Conservation (phyloP, 2,797 vertebrate genomes). For the Sylvia borin region DNA sequence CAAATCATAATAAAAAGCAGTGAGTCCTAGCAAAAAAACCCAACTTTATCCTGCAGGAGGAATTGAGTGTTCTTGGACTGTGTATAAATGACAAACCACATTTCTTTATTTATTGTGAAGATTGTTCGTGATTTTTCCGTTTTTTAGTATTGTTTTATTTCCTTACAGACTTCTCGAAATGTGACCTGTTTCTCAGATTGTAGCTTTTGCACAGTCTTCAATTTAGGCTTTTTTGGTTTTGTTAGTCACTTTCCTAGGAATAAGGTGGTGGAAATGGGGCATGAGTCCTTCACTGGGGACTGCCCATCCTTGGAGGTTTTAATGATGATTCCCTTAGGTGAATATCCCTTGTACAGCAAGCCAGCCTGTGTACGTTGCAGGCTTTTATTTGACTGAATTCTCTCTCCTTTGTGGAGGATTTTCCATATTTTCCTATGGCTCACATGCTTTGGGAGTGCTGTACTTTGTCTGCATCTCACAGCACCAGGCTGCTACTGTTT, state of each 20-base stretch:
- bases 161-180: background rate
- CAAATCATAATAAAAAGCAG: background rate
- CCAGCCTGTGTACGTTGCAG: fast-evolving
- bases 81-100: background rate
- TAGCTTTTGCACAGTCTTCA: background rate
- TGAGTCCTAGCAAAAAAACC: background rate
- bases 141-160: background rate
- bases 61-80: background rate
- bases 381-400: background rate
- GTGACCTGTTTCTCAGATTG: background rate
- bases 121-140: fast-evolving
- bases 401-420: background rate
- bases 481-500: background rate
- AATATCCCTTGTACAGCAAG: background rate
- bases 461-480: background rate
- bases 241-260: background rate
- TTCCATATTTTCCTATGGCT: fast-evolving
- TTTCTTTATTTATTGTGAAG: background rate
- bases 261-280: background rate
- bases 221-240: fast-evolving
- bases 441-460: background rate
- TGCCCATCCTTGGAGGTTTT: background rate
- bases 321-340: background rate
- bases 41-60: background rate
- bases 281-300: background rate